Conservation (phyloP, 2,888 invertebrate species). For the Orgyia antiqua region DNA sequence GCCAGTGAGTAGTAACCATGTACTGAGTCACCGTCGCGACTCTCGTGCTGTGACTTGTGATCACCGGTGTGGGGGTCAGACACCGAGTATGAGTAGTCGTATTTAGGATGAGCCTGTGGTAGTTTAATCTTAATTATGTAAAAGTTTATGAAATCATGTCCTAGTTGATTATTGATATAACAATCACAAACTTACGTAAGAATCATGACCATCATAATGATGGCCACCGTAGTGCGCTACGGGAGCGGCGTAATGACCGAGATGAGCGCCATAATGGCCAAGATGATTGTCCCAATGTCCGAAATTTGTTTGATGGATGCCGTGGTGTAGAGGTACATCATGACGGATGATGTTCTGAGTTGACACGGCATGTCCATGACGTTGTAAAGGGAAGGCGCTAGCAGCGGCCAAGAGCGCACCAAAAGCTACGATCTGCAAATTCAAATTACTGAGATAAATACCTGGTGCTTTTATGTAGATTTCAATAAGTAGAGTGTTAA, state of each 20-base stretch:
- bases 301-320: conserved; percentile 19
- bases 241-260: conserved; percentile 6
- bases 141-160: not conserved
- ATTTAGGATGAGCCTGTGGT: conserved; percentile 53
- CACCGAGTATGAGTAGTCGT: conserved; percentile 72
- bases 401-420: conserved; percentile 58
- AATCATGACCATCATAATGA: no score
- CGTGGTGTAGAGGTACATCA: conserved; percentile 37
- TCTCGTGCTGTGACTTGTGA: conserved; percentile 75
- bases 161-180: no score
- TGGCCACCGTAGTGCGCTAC: no score
- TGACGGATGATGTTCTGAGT: conserved; percentile 57
- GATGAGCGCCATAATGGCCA: conserved; percentile 31
- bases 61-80: conserved; percentile 77
- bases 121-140: not conserved
- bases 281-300: conserved; percentile 17
- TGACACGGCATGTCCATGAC: conserved; percentile 30
- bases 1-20: conserved; percentile 79
- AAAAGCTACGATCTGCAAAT: conserved; percentile 57
- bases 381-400: conserved; percentile 59
- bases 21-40: conserved; percentile 73
- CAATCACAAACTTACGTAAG: no score
- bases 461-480: no score
- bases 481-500: no score
- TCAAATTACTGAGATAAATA: no score